Evolutionary conservation across 53 echinoderm and acorn worm species (phyloP), one percentile per base, ranked within the genome.

Genomic region (Glandiceps talaboti): DNA sequence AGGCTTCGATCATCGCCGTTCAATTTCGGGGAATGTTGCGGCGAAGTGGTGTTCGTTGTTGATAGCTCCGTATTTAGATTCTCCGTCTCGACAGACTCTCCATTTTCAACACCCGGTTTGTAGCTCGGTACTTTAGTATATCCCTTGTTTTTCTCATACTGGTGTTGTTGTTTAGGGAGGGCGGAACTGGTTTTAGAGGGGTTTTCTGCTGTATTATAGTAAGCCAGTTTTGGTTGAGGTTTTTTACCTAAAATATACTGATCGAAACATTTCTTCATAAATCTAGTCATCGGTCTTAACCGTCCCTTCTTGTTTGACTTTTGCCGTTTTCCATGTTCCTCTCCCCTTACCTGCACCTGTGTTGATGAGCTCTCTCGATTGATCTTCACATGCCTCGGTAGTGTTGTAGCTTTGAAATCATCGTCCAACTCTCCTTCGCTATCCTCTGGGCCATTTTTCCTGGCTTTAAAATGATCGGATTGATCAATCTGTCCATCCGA

Each of bases 51-150:
- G 6, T 12, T 45, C 20, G 20, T 45, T 20, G 6, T 20, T 20
- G 20, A 6, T 45, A 12, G 6, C 20, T 45, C 64, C n/a, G n/a
- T n/a, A n/a, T n/a, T n/a, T n/a, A n/a, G n/a, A 12, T 45, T 45
- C 6, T 20, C 64, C 6, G 64, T 45, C 6, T 6, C 6, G 20
- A 12, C 64, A 45, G 14, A 91, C 76, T 26, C 85, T 85, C 76
- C 82, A 77, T 30, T 85, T 89, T n/a, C 81, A n/a, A 45, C 78
- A 32, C 30, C 78, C 28, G 1, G 82, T 81, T 30, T 85, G 78
- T 12, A 45, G 64, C 20, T 20, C 20, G 6, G 6, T 12, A 20
- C 64, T 20, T 45, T 45, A 20, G 20, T 20, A 45, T 45, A 45
- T 6, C 20, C 20, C 20, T 20, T 45, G 6, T 45, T 45, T 45